Base-by-base conservation (phyloP, 2,888 invertebrate species). In the Epiperipatus broadwayi region DNA sequence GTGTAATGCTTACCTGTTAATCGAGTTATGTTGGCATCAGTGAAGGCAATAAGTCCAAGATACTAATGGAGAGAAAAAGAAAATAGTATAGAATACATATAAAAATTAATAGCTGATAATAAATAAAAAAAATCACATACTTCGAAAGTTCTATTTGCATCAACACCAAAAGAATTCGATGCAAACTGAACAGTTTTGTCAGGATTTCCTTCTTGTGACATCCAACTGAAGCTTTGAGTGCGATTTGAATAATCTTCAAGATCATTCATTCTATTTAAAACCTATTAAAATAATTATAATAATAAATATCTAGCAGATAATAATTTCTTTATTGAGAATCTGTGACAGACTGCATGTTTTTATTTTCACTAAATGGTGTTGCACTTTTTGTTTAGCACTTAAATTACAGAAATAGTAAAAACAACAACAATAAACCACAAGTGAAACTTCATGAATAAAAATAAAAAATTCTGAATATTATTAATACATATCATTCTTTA, bases 91-190 rank as follows among this genome's bases (percentile, higher is more conserved):
- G 21, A 10, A 16, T 27, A 27, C 5, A 27, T 16, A 18, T 16
- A 8, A 36, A 27, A 36, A 36, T 20, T 16, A 12, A 10, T 20
- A 36, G 15, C 5, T 21, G 5, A 27, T 12, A 36, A 2, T 18
- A 12, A 32, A 5, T 25, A 16, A n/a, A n/a, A n/a, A n/a, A n/a
- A n/a, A n/a, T n/a, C 3, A 55, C 57, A 55, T 52, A 89, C 68
- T 48, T 78, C 79, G 52, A 93, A 89, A 0, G 91, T 93, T 43
- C 83, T 68, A 58, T 91, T 89, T 2, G 83, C 84, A 60, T 93
- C 93, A 44, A 89, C 73, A 18, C 89, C 91, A 56, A 75, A 87
- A 1, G 84, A 79, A 0, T 83, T 76, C 0, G 87, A 76, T 0
- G 91, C 84, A 57, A 78, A 84, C 58, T 80, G 77, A 1, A 83